Conservation (phyloP, 92 coral and sea anemone genomes). For the Paragorgia papillata region DNA sequence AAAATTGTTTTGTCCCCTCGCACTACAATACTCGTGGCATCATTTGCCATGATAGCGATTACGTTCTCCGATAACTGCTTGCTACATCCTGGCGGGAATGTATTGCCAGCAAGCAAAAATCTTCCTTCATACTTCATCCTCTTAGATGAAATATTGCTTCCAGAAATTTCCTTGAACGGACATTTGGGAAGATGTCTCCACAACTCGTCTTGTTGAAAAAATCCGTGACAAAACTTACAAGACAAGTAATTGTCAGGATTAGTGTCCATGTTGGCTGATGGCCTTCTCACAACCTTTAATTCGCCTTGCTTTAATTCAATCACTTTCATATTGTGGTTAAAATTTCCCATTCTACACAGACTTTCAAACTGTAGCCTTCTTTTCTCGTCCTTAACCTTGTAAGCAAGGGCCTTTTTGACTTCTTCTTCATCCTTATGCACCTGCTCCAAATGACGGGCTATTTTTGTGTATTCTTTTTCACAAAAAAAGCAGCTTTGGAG, state of each 20-base stretch:
- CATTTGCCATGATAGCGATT: constrained; percentile 21
- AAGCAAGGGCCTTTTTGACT: constrained; percentile 42
- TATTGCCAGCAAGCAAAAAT: background rate
- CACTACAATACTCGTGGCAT: constrained; percentile 23
- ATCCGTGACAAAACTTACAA: constrained; percentile 48
- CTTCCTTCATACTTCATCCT: background rate
- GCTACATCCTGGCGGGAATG: constrained; percentile 10
- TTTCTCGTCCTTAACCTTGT: background rate
- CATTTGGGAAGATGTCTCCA: constrained; percentile 45
- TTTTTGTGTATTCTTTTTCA: constrained; percentile 28
- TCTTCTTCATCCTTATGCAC: constrained; percentile 43
- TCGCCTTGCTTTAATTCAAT: constrained; percentile 44
- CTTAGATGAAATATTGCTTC: background rate
- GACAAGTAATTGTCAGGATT: constrained; percentile 30
- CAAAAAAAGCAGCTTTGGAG: constrained; percentile 39
- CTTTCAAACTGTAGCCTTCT: constrained; percentile 22
- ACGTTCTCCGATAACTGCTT: constrained; percentile 15
- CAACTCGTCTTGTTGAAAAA: constrained; percentile 46
- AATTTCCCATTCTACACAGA: constrained; percentile 55
- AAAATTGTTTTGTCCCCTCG: constrained; percentile 28
- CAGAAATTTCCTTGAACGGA: background rate
- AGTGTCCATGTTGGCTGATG: background rate
- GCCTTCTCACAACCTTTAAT: constrained; percentile 49
- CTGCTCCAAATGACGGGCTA: constrained; percentile 51
- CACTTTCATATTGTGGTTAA: constrained; percentile 58